Percentiles rank a stretch among this genome's conserved stretches.
phyloP scores from a whole-genome alignment of 2,113 vertebrate species.

The Lipophrys pholis region DNA sequence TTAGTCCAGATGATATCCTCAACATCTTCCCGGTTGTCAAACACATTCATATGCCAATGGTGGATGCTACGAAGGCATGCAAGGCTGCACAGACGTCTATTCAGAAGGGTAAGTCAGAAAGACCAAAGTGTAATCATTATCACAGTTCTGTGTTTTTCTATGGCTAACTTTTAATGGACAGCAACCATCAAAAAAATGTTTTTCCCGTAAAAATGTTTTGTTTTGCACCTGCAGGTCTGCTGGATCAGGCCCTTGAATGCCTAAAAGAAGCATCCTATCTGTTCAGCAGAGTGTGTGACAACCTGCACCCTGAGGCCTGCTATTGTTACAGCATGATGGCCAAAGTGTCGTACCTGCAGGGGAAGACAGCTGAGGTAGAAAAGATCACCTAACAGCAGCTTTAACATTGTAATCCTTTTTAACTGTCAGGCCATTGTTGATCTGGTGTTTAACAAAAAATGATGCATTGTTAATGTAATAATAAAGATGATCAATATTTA shows the following conservation, averaged over 20 bases:
- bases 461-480: too few species aligned
- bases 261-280: conserved; percentile 84
- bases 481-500: too few species aligned
- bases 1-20: conserved; percentile 85
- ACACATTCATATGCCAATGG: conserved; percentile 75
- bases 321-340: conserved; percentile 82
- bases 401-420: too few species aligned
- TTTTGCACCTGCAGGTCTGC: conserved; percentile 69
- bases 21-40: conserved; percentile 87
- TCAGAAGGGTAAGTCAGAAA: conserved; percentile 78
- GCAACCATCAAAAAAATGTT: background rate
- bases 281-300: conserved; percentile 83
- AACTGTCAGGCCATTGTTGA: too few species aligned
- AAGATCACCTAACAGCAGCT: background rate
- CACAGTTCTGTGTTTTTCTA: background rate
- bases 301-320: conserved; percentile 84
- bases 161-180: background rate
- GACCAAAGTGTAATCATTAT: background rate
- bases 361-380: conserved; percentile 76
- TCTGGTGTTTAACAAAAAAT: too few species aligned
- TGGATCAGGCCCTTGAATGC: conserved; percentile 82
- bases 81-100: conserved; percentile 76
- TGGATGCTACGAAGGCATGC: conserved; percentile 76
- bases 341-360: conserved; percentile 81
- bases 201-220: background rate